phyloP scores from a whole-genome alignment of 2,113 vertebrate genomes.

The Zosterops hypoxanthus region DNA sequence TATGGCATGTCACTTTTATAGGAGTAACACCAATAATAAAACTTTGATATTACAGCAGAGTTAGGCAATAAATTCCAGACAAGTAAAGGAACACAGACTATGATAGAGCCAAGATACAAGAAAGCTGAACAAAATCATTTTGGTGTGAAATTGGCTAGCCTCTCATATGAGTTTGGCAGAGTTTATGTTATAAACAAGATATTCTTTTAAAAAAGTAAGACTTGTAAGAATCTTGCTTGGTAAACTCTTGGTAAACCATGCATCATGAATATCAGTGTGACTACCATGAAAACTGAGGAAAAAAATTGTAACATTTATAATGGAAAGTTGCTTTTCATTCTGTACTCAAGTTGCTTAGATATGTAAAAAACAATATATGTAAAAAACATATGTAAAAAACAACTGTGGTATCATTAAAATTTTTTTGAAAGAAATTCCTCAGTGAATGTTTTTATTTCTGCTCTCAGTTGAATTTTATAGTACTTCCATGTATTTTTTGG shows the following conservation, averaged over 20 bases:
- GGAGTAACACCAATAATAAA: constrained; percentile 44
- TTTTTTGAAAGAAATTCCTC: background rate
- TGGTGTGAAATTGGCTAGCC: background rate
- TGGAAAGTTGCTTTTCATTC: constrained; percentile 13
- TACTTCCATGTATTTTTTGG: background rate
- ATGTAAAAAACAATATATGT: background rate
- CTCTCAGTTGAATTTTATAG: background rate
- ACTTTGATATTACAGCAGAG: constrained; percentile 26
- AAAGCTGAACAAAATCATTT: background rate
- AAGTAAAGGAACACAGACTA: background rate
- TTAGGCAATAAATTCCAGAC: constrained; percentile 46
- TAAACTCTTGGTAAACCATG: background rate
- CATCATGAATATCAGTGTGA: background rate
- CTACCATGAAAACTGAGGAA: background rate
- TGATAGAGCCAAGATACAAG: background rate
- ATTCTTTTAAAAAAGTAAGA: background rate
- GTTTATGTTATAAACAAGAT: background rate
- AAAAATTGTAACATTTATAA: background rate
- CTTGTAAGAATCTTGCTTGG: background rate
- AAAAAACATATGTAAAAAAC: background rate
- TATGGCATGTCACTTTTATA: constrained; percentile 11
- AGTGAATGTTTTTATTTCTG: background rate
- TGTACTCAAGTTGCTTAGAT: background rate
- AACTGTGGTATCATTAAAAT: background rate
- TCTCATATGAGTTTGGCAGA: background rate